Base-by-base conservation (phyloP, 2,113 vertebrate species). In the Clupea harengus region DNA sequence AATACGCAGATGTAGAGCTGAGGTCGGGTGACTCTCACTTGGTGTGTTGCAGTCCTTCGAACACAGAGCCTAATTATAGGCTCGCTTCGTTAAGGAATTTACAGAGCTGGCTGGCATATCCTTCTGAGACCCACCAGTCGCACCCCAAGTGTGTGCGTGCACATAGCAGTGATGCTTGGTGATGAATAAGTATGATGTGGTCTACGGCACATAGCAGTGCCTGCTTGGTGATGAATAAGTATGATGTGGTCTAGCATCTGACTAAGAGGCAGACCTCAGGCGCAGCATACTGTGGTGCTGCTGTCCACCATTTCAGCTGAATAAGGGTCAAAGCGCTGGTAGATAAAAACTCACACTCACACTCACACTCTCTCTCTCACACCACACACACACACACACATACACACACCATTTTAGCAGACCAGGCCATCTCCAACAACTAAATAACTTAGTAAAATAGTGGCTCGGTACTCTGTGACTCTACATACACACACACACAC, bases 141-240 rank as follows among this genome's bases (percentile, higher is more conserved):
- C 25, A 7, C 20, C 85, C 20, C 15, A 78, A 22, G 10, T 10
- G 25, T 32, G 25, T 32, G 25, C n/a, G 25, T 10, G 22, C 64
- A 39, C 64, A 32, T 32, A 1, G 64, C 64, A 28, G 13, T 25
- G 7, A 6, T 64, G 60, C 20, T 6, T 20, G 81, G 75, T 87
- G 87, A 87, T 84, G 60, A 87, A 85, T 50, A 89, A 5, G 6
- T 28, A 52, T 49, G 83, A 80, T 49, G 50, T 18, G 54, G 39
- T 39, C 39, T 39, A 39, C 39, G 2, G 22, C 25, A 39, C 64
- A 32, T 32, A 1, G 64, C 64, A 28, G 13, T 25, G 7, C 0
- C 25, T 64, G 60, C 20, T 22, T 20, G 81, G 75, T 87, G 87
- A 87, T 84, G 60, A 87, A 85, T 50, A 87, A 5, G 6, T 28